Percentiles rank a stretch among this genome's conserved stretches.
Conservation (phyloP, 2,113 vertebrate genomes). For the Bothrops jararaca region DNA sequence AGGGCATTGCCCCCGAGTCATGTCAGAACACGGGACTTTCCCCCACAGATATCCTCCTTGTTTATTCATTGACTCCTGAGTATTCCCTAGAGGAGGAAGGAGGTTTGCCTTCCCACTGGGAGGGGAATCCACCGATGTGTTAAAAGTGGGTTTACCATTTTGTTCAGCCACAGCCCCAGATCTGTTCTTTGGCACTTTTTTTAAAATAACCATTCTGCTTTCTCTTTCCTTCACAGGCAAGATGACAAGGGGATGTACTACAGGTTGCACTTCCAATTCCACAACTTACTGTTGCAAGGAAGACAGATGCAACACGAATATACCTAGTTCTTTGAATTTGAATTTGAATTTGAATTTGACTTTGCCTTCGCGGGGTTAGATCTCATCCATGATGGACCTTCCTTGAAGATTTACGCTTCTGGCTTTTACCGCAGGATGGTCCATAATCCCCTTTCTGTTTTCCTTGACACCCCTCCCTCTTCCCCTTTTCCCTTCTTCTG, state of each 20-base stretch:
- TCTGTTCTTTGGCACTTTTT: background rate
- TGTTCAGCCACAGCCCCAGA: background rate
- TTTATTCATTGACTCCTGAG: background rate
- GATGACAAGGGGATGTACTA: fast-evolving
- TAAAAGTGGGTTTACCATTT: background rate
- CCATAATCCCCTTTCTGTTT: too few species aligned
- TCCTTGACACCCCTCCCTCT: too few species aligned
- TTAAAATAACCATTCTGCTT: background rate
- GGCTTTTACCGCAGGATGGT: too few species aligned
- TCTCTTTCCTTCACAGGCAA: background rate
- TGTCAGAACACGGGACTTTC: background rate
- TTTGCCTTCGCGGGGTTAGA: too few species aligned
- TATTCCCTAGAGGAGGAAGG: background rate
- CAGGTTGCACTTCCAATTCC: too few species aligned
- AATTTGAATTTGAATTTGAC: too few species aligned
- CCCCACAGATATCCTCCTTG: background rate
- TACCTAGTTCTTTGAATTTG: too few species aligned
- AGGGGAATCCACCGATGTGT: background rate
- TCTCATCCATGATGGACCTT: too few species aligned
- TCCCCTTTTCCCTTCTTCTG: too few species aligned
- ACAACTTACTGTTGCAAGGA: too few species aligned
- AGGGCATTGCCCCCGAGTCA: background rate
- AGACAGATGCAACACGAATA: too few species aligned
- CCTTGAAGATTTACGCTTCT: too few species aligned
- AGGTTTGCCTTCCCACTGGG: background rate